Evolutionary conservation across 2,113 vertebrate genomes (phyloP).

Genomic region (Ictidomys tridecemlineatus): DNA sequence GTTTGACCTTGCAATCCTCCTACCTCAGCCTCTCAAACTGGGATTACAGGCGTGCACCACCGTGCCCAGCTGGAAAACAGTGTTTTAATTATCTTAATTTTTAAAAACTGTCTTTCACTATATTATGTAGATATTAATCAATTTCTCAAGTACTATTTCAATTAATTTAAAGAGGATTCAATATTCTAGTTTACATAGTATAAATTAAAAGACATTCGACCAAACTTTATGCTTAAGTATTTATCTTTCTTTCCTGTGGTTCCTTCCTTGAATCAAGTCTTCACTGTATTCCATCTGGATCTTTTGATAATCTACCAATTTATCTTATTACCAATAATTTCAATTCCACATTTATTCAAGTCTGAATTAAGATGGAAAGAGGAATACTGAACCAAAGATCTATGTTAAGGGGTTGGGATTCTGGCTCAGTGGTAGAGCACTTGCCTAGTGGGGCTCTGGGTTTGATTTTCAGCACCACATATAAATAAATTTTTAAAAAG

Average conservation of each 20-base stretch:
- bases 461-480: too few relatives aligned
- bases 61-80: too few relatives aligned
- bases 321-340: not conserved
- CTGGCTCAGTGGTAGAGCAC: too few relatives aligned
- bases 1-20: too few relatives aligned
- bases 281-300: not conserved
- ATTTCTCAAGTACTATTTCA: slow-evolving; percentile 13
- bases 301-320: not conserved
- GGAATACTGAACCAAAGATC: not conserved
- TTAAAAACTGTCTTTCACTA: not conserved
- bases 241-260: not conserved
- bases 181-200: not conserved
- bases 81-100: slow-evolving; percentile 7
- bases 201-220: not conserved
- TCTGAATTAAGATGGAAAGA: not conserved
- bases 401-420: not conserved
- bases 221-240: not conserved
- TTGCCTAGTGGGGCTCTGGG: too few relatives aligned
- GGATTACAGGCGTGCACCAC: too few relatives aligned
- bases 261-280: not conserved
- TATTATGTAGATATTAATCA: not conserved
- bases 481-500: too few relatives aligned
- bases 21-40: too few relatives aligned
- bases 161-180: not conserved
- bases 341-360: not conserved